phyloP scores from a whole-genome alignment of 1,140 invertebrate species.

The Coelopa frigida region DNA sequence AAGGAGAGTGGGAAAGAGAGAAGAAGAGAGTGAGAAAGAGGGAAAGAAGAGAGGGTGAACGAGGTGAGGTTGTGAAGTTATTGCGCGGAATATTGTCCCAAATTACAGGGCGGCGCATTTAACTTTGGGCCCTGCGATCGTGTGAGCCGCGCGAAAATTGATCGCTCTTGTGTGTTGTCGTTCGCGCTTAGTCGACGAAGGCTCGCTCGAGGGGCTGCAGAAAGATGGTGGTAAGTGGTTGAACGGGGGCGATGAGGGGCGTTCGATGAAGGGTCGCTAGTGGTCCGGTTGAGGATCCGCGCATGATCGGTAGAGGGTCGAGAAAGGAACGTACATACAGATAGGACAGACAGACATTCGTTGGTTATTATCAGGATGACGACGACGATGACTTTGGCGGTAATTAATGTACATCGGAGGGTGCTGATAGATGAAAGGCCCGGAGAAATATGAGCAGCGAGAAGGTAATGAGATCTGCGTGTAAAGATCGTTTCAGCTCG shows the following conservation, averaged over 20 bases:
- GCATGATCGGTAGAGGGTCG: slow-evolving; percentile 4
- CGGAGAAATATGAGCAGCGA: too few species aligned
- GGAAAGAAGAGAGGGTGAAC: background rate
- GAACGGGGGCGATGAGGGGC: background rate
- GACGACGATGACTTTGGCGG: too few species aligned
- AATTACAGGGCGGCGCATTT: slow-evolving; percentile 43
- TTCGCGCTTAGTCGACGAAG: slow-evolving; percentile 1
- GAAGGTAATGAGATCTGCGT: too few species aligned
- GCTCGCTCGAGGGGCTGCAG: background rate
- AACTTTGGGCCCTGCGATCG: slow-evolving; percentile 36
- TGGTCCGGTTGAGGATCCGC: background rate
- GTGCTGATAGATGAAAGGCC: too few species aligned
- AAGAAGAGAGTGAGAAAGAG: background rate
- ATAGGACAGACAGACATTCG: too few species aligned
- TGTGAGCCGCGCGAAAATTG: slow-evolving; percentile 10
- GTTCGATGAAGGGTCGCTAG: background rate
- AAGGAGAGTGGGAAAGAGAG: background rate
- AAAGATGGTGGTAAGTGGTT: background rate
- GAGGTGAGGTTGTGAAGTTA: slow-evolving; percentile 23
- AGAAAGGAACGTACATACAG: slow-evolving; percentile 2
- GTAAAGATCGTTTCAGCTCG: too few species aligned
- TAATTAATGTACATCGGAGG: too few species aligned
- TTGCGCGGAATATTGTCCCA: slow-evolving; percentile 40
- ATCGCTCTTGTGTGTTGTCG: slow-evolving; percentile 7
- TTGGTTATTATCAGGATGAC: too few species aligned